Base-by-base conservation (phyloP, 2,888 invertebrate species). In the Nemotelus nigrinus region DNA sequence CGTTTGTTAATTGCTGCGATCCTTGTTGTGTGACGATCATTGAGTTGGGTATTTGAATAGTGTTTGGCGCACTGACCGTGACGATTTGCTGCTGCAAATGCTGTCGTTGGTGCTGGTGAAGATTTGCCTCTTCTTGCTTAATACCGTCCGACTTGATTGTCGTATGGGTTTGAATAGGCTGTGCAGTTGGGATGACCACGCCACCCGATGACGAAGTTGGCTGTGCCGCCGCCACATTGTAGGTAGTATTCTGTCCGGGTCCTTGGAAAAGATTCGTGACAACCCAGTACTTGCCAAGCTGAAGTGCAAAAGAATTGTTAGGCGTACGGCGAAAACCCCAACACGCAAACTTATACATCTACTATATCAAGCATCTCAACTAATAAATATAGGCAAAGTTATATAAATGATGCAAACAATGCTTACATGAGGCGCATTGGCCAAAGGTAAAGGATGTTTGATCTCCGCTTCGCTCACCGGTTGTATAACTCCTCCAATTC, bases 281-380 rank as follows among this genome's bases (percentile, higher is more conserved):
- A 85, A 94, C 93, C 94, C 93, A 94, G 87, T 94, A 94, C 87
- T 94, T 94, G 81, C 93, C 93, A 84, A 93, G 81, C 84, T 93
- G 88, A 91, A 92, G 85, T 92, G 91, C 88, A 93, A 89, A 84
- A 93, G 25, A 25, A 25, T 25, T 25, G 25, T 25, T 25, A 25
- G 25, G 25, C 25, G 25, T 25, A 25, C 25, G 1, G 25, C 25
- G 25, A 25, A 25, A 25, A 1, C 25, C 25, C 25, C 25, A 25
- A 25, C 25, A 25, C 25, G 25, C 25, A 25, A 25, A 25, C 25
- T 25, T 25, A 25, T 25, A 25, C 1, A 25, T 25, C 25, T 25
- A 25, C 25, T 25, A 25, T 25, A 25, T 25, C 25, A 25, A 25
- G 25, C 25, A 25, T 25, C 25, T 25, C 25, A 25, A 25, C 25